Evolutionary conservation across 2,113 vertebrate species (phyloP).

Genomic region (Pycnonotus jocosus): DNA sequence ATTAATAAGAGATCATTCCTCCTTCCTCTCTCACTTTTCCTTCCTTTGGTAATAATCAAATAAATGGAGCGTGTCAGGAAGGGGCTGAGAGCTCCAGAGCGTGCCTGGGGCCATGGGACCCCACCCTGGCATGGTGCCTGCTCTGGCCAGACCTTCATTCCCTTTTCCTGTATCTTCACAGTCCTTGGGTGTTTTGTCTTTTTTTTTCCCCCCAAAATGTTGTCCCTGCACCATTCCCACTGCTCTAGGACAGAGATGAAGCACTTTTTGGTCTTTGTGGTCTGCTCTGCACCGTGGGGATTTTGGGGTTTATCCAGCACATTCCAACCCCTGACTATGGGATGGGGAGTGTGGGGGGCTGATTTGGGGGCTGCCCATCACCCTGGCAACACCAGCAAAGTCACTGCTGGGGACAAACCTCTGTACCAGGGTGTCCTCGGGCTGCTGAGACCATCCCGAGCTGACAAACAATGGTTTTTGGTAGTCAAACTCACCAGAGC

Average conservation of each 20-base stretch:
- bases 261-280: fast-evolving
- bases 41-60: neutral
- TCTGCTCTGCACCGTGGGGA: fast-evolving
- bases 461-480: neutral
- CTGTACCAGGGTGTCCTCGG: neutral
- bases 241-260: fast-evolving
- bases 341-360: neutral
- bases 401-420: neutral
- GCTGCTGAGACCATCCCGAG: neutral
- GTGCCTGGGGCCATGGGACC: neutral
- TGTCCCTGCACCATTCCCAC: neutral
- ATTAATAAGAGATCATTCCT: neutral
- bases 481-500: neutral
- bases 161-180: neutral
- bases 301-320: neutral
- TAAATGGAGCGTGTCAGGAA: neutral
- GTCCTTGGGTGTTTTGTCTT: fast-evolving
- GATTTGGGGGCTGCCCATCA: neutral
- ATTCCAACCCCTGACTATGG: fast-evolving
- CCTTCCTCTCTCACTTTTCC: neutral
- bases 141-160: fast-evolving
- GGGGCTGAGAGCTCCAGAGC: neutral
- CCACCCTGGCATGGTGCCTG: fast-evolving
- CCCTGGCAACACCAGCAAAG: neutral
- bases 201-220: fast-evolving